These are phyloP conservation scores for Spialia ferax DNA, from an alignment of 2,888 invertebrate species.

Conservation along the genomic window DNA sequence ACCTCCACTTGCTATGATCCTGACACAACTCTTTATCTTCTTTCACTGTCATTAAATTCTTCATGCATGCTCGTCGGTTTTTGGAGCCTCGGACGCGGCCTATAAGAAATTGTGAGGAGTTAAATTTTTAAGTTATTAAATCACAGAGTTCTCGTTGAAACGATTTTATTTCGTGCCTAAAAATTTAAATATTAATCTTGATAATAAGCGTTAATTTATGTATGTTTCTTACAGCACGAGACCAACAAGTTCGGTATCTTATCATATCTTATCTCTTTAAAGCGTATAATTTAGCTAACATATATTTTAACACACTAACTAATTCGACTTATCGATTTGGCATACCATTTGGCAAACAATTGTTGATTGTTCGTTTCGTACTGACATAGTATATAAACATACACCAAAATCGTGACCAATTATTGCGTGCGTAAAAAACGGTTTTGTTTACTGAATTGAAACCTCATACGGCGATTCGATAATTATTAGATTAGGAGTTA, in stretches of 20 bases:
- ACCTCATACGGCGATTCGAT: not conserved
- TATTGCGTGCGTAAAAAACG: not conserved
- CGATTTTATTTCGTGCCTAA: not conserved
- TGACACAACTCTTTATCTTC: too few species aligned
- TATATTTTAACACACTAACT: conserved; percentile 40
- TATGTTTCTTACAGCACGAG: conserved; percentile 12
- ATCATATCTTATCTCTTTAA: conserved; percentile 24
- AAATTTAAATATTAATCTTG: not conserved
- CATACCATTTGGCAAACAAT: conserved; percentile 34
- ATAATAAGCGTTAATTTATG: not conserved
- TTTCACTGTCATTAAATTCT: too few species aligned
- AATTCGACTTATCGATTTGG: conserved; percentile 31
- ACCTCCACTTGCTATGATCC: too few species aligned
- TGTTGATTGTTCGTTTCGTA: conserved; percentile 11
- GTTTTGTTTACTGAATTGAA: not conserved
- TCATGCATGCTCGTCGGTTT: too few species aligned
- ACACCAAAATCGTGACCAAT: conserved; percentile 1
- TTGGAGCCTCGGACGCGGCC: too few species aligned
- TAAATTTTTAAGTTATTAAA: too few species aligned
- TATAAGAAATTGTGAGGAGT: too few species aligned
- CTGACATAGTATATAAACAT: conserved; percentile 27
- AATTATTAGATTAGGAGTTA: not conserved
- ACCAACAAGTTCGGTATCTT: not conserved
- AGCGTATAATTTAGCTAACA: conserved; percentile 29
- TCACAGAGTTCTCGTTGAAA: not conserved